Conservation (phyloP, 1,140 invertebrate species). For the Megalopta genalis region DNA sequence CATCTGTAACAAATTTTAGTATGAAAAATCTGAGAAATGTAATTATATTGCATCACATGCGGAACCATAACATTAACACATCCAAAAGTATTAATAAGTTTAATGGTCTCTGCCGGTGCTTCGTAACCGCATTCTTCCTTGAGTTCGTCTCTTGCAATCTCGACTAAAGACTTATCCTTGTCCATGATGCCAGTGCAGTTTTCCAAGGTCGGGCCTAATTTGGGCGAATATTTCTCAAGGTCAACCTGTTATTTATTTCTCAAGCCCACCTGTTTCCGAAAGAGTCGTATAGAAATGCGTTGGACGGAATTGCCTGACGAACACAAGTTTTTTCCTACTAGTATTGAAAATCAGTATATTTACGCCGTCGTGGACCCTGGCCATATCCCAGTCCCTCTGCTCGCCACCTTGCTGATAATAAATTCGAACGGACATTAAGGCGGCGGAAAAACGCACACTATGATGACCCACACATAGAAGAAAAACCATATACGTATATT, state of each 20-base stretch:
- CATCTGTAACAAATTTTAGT: conserved; percentile 79
- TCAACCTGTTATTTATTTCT: too few relatives aligned
- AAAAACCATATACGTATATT: too few relatives aligned
- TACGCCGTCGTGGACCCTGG: conserved; percentile 88
- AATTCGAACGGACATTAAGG: conserved; percentile 85
- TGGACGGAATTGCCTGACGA: conserved; percentile 96
- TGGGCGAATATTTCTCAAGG: conserved; percentile 86
- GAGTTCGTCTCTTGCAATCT: conserved; percentile 94
- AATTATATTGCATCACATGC: too few relatives aligned
- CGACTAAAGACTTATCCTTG: conserved; percentile 87
- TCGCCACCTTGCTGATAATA: conserved; percentile 85
- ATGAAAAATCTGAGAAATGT: too few relatives aligned
- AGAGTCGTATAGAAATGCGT: conserved; percentile 80
- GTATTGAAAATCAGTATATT: conserved; percentile 92
- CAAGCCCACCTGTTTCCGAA: conserved; percentile 63
- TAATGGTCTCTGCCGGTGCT: conserved; percentile 85
- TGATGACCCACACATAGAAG: too few relatives aligned
- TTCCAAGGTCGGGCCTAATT: conserved; percentile 91
- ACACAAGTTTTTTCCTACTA: conserved; percentile 87
- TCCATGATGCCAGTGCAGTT: conserved; percentile 97
- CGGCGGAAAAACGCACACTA: too few relatives aligned
- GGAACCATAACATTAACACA: conserved; percentile 68
- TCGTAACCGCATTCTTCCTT: conserved; percentile 97
- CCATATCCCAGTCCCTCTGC: conserved; percentile 85
- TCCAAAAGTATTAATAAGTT: conserved; percentile 89